Conservation (phyloP, 2,113 vertebrate species). For the Alces alces region DNA sequence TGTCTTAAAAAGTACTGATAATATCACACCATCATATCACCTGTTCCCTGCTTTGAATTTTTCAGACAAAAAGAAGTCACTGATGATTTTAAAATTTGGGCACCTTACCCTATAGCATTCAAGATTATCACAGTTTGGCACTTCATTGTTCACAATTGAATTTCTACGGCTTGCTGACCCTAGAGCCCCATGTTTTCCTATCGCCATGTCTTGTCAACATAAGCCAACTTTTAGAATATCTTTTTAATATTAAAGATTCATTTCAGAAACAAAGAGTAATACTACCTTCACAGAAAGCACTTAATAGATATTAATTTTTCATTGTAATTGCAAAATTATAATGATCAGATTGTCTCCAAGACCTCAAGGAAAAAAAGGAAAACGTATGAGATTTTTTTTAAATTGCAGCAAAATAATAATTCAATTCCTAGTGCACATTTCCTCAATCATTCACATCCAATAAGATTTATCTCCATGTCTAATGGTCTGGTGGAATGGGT, state of each 20-base stretch:
- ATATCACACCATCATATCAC: not conserved
- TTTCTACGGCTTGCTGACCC: not conserved
- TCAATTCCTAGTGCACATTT: not conserved
- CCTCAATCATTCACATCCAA: not conserved
- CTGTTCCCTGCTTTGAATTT: not conserved
- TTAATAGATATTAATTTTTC: not conserved
- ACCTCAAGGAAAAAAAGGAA: not conserved
- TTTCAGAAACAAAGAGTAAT: not conserved
- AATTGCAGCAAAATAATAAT: not conserved
- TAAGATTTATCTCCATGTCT: not conserved
- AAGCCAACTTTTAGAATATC: not conserved
- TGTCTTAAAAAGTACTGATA: not conserved
- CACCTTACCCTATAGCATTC: not conserved
- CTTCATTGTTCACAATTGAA: not conserved
- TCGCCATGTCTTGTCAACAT: not conserved
- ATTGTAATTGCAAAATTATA: not conserved
- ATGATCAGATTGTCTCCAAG: not conserved
- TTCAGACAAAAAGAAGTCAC: slow-evolving; percentile 2
- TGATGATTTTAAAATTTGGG: slow-evolving; percentile 5
- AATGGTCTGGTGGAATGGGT: not conserved
- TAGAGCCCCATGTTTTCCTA: not conserved
- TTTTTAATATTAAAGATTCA: not conserved
- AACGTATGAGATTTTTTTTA: not conserved
- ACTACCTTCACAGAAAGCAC: not conserved
- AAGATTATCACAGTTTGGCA: not conserved